phyloP scores from a whole-genome alignment of 2,888 invertebrate genomes.

The Ormyrus nitidulus region DNA sequence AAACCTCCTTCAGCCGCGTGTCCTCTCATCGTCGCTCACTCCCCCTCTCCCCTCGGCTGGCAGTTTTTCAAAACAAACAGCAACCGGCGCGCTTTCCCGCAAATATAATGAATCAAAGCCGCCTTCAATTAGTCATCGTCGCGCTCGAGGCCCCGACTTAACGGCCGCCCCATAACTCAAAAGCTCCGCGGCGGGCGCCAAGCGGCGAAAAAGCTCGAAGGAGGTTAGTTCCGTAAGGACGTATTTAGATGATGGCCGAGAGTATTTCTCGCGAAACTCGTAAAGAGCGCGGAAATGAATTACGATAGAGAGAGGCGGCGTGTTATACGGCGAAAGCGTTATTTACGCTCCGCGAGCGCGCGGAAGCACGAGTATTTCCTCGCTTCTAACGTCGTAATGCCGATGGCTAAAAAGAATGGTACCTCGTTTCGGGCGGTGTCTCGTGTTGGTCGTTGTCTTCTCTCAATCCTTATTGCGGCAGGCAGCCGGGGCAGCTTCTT shows the following conservation, averaged over 20 bases:
- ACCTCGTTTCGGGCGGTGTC: too few relatives aligned
- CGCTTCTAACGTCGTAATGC: not conserved
- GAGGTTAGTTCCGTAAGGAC: slow-evolving; percentile 32
- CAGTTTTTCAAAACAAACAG: slow-evolving; percentile 6
- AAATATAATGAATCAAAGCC: slow-evolving; percentile 47
- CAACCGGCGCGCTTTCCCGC: not conserved
- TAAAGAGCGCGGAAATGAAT: slow-evolving; percentile 57
- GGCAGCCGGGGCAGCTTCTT: slow-evolving; percentile 8
- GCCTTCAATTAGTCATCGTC: slow-evolving; percentile 54
- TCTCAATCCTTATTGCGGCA: too few relatives aligned
- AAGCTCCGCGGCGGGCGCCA: slow-evolving; percentile 4
- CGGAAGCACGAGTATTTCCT: slow-evolving; percentile 4
- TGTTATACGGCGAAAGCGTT: slow-evolving; percentile 36
- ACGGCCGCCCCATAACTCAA: slow-evolving; percentile 43
- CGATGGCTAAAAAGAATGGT: too few relatives aligned
- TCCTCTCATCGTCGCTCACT: not conserved
- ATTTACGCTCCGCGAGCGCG: slow-evolving; percentile 31
- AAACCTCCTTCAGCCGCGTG: not conserved
- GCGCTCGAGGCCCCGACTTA: not conserved
- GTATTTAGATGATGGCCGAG: slow-evolving; percentile 49
- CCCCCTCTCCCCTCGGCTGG: not conserved
- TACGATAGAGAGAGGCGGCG: slow-evolving; percentile 37
- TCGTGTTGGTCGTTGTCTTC: too few relatives aligned
- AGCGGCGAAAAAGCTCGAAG: not conserved
- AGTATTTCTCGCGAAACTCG: slow-evolving; percentile 61